Percentiles rank a stretch among this genome's conserved stretches.
Conservation (phyloP, 92 coral and sea anemone species). For the Epizoanthus illoricatus region DNA sequence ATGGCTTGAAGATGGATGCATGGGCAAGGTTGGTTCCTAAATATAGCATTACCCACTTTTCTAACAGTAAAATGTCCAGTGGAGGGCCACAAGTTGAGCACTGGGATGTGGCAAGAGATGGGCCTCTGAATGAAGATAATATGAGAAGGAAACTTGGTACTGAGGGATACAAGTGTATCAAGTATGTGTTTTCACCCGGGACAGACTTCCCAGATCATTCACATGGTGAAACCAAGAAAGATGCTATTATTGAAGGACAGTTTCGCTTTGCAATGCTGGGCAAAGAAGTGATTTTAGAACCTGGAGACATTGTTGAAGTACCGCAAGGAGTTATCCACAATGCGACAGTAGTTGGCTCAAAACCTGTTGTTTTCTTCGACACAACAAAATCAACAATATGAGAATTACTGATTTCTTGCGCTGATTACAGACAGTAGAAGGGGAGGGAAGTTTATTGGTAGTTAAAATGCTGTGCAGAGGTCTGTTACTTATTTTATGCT, state of each 20-base stretch:
- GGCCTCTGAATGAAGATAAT: conserved; percentile 50
- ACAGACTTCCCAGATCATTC: conserved; percentile 69
- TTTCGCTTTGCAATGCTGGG: conserved; percentile 63
- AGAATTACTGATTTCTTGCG: too few species aligned
- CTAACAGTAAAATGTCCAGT: conserved; percentile 10
- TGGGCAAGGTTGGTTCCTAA: too few species aligned
- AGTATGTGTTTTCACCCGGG: conserved; percentile 54
- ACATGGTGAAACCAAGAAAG: conserved; percentile 57
- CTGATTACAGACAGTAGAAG: not conserved
- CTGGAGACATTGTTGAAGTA: conserved; percentile 68
- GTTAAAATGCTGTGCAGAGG: not conserved
- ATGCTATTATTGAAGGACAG: conserved; percentile 61
- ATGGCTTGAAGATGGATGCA: too few species aligned
- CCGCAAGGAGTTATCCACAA: conserved; percentile 58
- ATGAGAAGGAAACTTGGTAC: conserved; percentile 56
- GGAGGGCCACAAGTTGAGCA: conserved; percentile 35
- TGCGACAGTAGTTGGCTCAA: conserved; percentile 63
- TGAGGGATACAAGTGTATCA: conserved; percentile 56
- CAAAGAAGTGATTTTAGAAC: conserved; percentile 51
- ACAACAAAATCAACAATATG: conserved; percentile 39
- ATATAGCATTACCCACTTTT: not conserved
- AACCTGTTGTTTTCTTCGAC: conserved; percentile 65
- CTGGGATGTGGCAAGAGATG: conserved; percentile 49
- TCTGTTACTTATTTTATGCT: not conserved
- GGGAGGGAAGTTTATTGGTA: not conserved